Evolutionary conservation across 2,888 invertebrate species (phyloP).

Genomic region (Dasysyrphus albostriatus): DNA sequence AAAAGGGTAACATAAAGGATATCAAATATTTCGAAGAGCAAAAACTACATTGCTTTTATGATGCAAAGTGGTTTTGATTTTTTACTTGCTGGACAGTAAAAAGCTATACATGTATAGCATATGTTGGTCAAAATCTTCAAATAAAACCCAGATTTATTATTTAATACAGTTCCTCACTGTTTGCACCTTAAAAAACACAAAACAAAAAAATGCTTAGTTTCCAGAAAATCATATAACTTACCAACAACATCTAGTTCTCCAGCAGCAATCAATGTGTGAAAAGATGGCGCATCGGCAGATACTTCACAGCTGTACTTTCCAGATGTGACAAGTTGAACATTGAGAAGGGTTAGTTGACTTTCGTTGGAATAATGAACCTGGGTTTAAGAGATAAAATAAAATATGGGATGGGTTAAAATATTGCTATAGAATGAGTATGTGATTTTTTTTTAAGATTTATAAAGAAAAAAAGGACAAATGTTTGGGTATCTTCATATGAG

Average conservation of each 20-base stretch:
- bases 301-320: constrained; percentile 84
- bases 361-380: constrained; percentile 81
- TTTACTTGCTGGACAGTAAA: not conserved
- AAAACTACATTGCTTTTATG: constrained; percentile 18
- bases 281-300: constrained; percentile 84
- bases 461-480: not conserved
- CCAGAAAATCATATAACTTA: constrained; percentile 78
- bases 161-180: not conserved
- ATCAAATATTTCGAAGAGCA: constrained; percentile 9
- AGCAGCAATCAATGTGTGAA: constrained; percentile 83
- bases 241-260: constrained; percentile 84
- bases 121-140: constrained; percentile 20
- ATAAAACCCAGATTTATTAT: not conserved
- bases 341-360: constrained; percentile 82
- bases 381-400: not conserved
- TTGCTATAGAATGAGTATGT: not conserved
- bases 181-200: not conserved
- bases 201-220: not conserved
- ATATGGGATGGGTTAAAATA: constrained; percentile 32
- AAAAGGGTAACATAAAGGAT: constrained; percentile 28
- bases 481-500: not conserved
- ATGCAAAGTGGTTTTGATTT: constrained; percentile 50
- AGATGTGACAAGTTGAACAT: constrained; percentile 81
- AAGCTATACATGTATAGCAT: too few relatives aligned
- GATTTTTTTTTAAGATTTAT: not conserved